Conservation (phyloP, 2,113 vertebrate species). For the Boulengerochromis microlepis region DNA sequence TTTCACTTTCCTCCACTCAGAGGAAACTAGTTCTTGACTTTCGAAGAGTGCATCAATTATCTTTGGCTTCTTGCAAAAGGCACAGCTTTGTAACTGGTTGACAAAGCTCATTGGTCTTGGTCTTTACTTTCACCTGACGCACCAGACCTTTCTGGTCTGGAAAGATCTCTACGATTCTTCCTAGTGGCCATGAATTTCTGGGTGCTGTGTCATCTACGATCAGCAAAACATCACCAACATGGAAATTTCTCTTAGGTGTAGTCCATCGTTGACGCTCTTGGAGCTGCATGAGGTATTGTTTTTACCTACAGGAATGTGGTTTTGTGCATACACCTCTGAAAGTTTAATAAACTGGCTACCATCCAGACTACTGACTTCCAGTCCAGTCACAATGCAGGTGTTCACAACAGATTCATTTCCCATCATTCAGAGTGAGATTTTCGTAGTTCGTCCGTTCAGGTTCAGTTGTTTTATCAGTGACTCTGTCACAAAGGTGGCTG, state of each 20-base stretch:
- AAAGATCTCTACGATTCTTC: background rate
- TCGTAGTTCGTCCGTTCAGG: no score
- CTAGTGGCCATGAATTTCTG: constrained; percentile 5
- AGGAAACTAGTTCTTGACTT: background rate
- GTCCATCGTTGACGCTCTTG: constrained; percentile 2
- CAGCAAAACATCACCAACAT: constrained; percentile 1
- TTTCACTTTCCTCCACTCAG: background rate
- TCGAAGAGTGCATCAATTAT: background rate
- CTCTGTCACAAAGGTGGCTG: no score
- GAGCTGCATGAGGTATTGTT: background rate
- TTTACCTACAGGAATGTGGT: no score
- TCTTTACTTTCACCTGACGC: background rate
- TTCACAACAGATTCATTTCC: no score
- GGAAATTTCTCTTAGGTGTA: background rate
- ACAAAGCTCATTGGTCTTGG: background rate
- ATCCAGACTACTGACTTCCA: no score
- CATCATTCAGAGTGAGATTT: no score
- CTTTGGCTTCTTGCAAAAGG: background rate
- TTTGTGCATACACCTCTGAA: no score
- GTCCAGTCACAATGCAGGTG: no score
- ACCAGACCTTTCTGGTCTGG: background rate
- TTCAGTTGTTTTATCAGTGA: no score
- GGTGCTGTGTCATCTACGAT: constrained; percentile 17
- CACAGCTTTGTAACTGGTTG: background rate
- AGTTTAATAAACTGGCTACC: no score